phyloP scores from a whole-genome alignment of 2,888 invertebrate species.

The Uloborus plumipes region DNA sequence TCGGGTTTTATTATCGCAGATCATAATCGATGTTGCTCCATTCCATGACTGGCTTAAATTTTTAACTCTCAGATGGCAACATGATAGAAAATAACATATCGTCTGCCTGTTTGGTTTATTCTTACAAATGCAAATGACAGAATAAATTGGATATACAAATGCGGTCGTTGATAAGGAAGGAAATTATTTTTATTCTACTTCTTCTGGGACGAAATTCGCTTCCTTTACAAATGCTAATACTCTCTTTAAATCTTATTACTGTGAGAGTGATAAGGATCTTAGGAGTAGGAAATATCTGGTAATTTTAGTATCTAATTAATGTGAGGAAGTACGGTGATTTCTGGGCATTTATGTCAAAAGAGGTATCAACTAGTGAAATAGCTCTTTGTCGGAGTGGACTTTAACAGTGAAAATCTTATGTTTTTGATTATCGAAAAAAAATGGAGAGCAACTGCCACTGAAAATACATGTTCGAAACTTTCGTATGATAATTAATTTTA shows the following conservation, averaged over 20 bases:
- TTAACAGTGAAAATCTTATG: no score
- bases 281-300: background rate
- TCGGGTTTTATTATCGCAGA: conserved; percentile 32
- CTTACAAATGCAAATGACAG: conserved; percentile 51
- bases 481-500: no score
- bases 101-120: conserved; percentile 1
- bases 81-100: conserved; percentile 9
- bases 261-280: background rate
- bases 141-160: conserved; percentile 39
- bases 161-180: conserved; percentile 2
- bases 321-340: no score
- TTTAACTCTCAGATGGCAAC: conserved; percentile 30
- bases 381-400: no score
- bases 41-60: conserved; percentile 41
- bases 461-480: no score
- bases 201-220: background rate
- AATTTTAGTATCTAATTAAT: no score
- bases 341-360: no score
- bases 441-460: no score
- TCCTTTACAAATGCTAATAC: conserved; percentile 52
- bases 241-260: conserved; percentile 7
- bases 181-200: conserved; percentile 24
- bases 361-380: no score
- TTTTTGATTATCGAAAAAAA: no score
- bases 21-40: conserved; percentile 40